Evolutionary conservation across 2,797 vertebrate species (phyloP).

Genomic region (Coregonus suidteri): DNA sequence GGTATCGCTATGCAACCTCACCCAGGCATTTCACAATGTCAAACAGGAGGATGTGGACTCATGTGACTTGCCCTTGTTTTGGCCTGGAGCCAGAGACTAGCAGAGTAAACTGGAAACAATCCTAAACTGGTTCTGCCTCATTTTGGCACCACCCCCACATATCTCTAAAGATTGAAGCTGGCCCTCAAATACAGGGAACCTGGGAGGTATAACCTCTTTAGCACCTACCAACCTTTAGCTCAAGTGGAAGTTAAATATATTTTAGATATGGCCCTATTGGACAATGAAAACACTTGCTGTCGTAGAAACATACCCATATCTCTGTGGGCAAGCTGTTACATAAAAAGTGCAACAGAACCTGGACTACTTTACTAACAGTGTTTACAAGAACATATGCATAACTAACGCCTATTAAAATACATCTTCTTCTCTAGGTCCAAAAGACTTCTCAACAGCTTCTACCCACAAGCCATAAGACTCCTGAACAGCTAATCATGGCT

Average conservation of each 20-base stretch:
- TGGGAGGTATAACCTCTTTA: too few relatives aligned
- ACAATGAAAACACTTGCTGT: too few relatives aligned
- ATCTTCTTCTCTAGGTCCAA: too few relatives aligned
- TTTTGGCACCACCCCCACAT: neutral
- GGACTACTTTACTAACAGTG: neutral
- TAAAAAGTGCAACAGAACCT: neutral
- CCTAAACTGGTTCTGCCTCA: neutral
- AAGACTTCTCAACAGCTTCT: too few relatives aligned
- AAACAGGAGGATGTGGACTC: neutral
- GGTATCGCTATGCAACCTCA: constrained; percentile 11
- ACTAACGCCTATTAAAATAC: neutral
- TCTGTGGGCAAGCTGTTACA: neutral
- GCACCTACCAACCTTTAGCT: too few relatives aligned
- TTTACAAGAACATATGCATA: neutral
- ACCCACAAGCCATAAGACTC: too few relatives aligned
- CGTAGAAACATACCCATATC: neutral
- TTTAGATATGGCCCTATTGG: too few relatives aligned
- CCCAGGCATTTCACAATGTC: constrained; percentile 5
- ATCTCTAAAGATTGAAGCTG: too few relatives aligned
- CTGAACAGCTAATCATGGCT: too few relatives aligned
- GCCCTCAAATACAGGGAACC: too few relatives aligned
- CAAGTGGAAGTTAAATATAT: too few relatives aligned
- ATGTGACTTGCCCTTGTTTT: constrained; percentile 12
- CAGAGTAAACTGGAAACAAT: constrained; percentile 12
- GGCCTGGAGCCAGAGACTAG: constrained; percentile 1